Percentiles rank a stretch among this genome's conserved stretches.
phyloP scores from a whole-genome alignment of 2,888 invertebrate species.

The Eudasyphora cyanicolor region DNA sequence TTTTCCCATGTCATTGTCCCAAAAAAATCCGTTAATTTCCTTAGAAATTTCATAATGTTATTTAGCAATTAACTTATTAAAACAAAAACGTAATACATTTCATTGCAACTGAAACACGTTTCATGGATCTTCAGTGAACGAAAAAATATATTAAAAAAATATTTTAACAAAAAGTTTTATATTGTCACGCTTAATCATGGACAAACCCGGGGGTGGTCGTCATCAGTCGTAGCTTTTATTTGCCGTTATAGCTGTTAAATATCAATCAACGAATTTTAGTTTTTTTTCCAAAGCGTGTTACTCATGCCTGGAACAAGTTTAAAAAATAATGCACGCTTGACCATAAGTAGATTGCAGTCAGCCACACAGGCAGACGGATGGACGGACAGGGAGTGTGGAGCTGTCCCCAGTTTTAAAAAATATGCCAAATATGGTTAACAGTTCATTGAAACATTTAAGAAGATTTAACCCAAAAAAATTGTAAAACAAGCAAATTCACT shows the following conservation, averaged over 20 bases:
- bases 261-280: constrained; percentile 46
- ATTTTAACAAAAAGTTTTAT: background rate
- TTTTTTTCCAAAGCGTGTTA: constrained; percentile 33
- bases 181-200: constrained; percentile 27
- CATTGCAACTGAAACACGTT: background rate
- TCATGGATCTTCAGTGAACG: background rate
- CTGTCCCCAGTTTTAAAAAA: background rate
- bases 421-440: constrained; percentile 11
- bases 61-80: background rate
- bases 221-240: background rate
- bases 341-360: constrained; percentile 39
- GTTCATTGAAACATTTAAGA: constrained; percentile 33
- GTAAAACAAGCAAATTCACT: constrained; percentile 11
- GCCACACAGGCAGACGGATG: background rate
- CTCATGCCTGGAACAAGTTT: constrained; percentile 41
- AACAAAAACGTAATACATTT: background rate
- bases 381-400: background rate
- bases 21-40: constrained; percentile 10
- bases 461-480: constrained; percentile 37
- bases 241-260: constrained; percentile 19
- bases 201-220: constrained; percentile 55
- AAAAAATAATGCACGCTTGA: constrained; percentile 45
- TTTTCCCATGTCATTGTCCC: background rate
- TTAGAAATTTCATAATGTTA: background rate
- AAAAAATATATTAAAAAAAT: background rate